Percentiles rank a stretch among this genome's conserved stretches.
Evolutionary conservation across 2,797 vertebrate genomes (phyloP).

Genomic region (Geotrypetes seraphini): DNA sequence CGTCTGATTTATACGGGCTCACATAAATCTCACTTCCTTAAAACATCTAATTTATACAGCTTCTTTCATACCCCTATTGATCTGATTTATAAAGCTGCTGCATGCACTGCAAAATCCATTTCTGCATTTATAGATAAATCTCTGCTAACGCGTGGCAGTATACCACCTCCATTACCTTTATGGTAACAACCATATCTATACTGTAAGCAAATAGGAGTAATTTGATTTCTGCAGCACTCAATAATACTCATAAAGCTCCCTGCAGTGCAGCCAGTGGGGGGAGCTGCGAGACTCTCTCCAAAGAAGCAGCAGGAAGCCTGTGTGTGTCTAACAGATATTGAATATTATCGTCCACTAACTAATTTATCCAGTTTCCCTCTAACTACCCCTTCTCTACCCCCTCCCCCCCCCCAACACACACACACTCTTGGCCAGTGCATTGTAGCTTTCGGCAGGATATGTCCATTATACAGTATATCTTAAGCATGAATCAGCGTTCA

Average conservation of each 20-base stretch:
- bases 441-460: too few species aligned
- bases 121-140: slow-evolving; percentile 56
- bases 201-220: slow-evolving; percentile 46
- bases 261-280: background rate
- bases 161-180: slow-evolving; percentile 63
- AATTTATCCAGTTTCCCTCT: too few species aligned
- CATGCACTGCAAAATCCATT: slow-evolving; percentile 48
- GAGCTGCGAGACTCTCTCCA: too few species aligned
- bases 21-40: slow-evolving; percentile 38
- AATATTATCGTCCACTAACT: too few species aligned
- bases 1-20: slow-evolving; percentile 41
- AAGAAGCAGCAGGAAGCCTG: slow-evolving; percentile 1
- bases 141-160: slow-evolving; percentile 52
- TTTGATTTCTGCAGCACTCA: slow-evolving; percentile 29
- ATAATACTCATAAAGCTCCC: slow-evolving; percentile 6
- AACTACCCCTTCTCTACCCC: too few species aligned
- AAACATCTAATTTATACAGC: slow-evolving; percentile 50
- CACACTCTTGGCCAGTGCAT: too few species aligned
- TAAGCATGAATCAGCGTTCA: too few species aligned
- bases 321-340: too few species aligned
- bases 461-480: too few species aligned
- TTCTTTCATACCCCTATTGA: slow-evolving; percentile 50
- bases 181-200: slow-evolving; percentile 44
- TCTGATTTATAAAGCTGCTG: slow-evolving; percentile 48
- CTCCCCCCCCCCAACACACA: too few species aligned